A percentile compares a stretch with the other conserved stretches of the same genome.
These are phyloP conservation scores for Meleagris gallopavo DNA, from an alignment of 2,113 vertebrate genomes.

Conservation along the genomic window DNA sequence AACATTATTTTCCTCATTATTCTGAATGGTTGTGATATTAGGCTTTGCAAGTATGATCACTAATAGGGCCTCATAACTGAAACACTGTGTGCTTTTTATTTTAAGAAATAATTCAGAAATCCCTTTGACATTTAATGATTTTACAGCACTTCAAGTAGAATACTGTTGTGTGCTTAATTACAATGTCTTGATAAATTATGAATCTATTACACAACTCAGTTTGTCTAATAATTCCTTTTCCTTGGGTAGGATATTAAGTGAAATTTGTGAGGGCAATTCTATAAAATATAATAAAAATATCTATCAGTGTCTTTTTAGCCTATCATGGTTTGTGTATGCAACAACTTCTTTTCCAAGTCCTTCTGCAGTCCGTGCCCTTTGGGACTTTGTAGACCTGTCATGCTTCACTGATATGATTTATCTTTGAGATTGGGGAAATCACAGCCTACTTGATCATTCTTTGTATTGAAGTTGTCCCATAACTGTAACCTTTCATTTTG, in stretches of 20 bases:
- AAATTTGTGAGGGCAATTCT: neutral
- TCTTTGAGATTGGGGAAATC: neutral
- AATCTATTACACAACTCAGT: neutral
- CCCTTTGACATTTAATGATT: neutral
- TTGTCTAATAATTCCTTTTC: neutral
- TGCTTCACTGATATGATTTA: rapidly evolving
- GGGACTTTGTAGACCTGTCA: neutral
- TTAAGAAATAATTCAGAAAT: neutral
- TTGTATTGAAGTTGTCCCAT: neutral
- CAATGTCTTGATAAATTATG: neutral
- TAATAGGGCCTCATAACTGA: neutral
- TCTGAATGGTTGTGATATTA: neutral
- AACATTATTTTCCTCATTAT: neutral
- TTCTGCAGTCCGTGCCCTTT: rapidly evolving
- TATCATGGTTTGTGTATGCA: neutral
- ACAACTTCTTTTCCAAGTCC: neutral
- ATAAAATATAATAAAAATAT: neutral
- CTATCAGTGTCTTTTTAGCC: neutral
- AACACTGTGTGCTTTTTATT: neutral
- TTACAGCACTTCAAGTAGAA: neutral
- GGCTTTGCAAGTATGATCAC: neutral
- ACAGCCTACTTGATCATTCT: neutral
- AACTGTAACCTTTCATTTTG: neutral
- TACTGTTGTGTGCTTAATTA: neutral
- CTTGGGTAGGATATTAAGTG: neutral